Base-by-base conservation (phyloP, 2,113 vertebrate species). In the Ciconia maguari region DNA sequence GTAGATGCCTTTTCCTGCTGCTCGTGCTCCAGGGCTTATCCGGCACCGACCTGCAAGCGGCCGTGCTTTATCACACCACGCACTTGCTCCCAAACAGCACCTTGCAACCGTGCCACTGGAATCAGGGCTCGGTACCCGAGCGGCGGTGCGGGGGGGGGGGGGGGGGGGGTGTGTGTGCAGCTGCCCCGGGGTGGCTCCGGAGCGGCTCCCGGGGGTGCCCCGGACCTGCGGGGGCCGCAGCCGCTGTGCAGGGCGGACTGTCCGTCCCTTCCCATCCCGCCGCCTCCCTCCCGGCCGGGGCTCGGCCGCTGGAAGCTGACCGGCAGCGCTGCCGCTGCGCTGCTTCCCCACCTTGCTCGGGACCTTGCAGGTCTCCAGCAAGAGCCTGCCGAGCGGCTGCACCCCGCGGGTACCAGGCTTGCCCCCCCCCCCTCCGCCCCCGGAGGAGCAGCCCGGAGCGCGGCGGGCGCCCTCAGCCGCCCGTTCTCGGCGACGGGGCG, bases 31-130 rank as follows among this genome's bases (percentile, higher is more conserved):
- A 7, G 38, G 27, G 32, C 30, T 82, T 16, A 6, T 4, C 41
- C 46, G 32, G 60, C 48, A 24, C 52, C 14, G 11, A 20, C 13
- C 24, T 24, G 18, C 60, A 44, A 68, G 38, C 14, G 13, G 7
- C 22, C 13, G 29, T 4, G 8, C 41, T 19, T 26, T 6, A 11
- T 7, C 65, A 3, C 55, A 4, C 17, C n/a, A 1, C 30, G 2
- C 44, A 51, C 7, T 2, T 18, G 74, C 27, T 62, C 32, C 36
- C 58, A 9, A 20, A 25, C 22, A 57, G 27, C 81, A 19, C 11
- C 87, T n/a, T 7, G 18, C 44, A 36, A 52, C 48, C 8, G 41
- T 8, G 54, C 51, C 25, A 7, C 5, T 13, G 16, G 16, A 6
- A 62, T 5, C 57, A 5, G 58, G 2, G 58, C 44, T 32, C 7